These are phyloP conservation scores for Muricea muricata DNA, from an alignment of 92 coral and sea anemone genomes.

Conservation along the genomic window DNA sequence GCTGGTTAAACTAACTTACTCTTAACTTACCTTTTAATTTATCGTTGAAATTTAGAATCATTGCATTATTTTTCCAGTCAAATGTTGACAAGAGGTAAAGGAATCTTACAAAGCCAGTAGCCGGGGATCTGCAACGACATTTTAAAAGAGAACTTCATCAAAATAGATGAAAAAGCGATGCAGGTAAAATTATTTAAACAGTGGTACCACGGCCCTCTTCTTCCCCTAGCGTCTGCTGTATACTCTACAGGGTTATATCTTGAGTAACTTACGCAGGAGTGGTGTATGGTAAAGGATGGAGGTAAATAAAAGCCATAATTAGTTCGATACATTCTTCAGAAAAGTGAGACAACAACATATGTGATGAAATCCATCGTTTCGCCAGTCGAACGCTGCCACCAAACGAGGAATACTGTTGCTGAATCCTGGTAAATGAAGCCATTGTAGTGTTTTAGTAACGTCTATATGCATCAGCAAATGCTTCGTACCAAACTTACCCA, in stretches of 20 bases:
- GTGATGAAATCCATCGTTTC: slow-evolving; percentile 93
- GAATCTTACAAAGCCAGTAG: slow-evolving; percentile 85
- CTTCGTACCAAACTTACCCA: slow-evolving; percentile 64
- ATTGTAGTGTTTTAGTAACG: neutral
- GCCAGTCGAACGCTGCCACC: slow-evolving; percentile 88
- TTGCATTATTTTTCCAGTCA: slow-evolving; percentile 83
- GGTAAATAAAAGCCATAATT: slow-evolving; percentile 78
- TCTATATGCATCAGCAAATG: neutral
- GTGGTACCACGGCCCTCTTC: too few species aligned
- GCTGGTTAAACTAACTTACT: too few species aligned
- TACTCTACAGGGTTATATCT: too few species aligned
- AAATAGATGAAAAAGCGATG: too few species aligned
- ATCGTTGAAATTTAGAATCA: slow-evolving; percentile 84
- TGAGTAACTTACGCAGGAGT: slow-evolving; percentile 76
- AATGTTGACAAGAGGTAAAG: slow-evolving; percentile 75
- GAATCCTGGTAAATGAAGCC: slow-evolving; percentile 56
- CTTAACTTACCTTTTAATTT: slow-evolving; percentile 77
- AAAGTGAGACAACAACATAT: slow-evolving; percentile 76
- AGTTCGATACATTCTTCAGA: slow-evolving; percentile 90
- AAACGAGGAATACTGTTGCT: slow-evolving; percentile 81
- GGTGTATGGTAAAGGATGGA: slow-evolving; percentile 88
- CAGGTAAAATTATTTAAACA: too few species aligned
- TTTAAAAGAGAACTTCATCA: too few species aligned
- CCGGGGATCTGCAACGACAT: slow-evolving; percentile 68
- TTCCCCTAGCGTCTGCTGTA: too few species aligned